These are phyloP conservation scores for Heterodera carotae DNA, from an alignment of 1,140 invertebrate species.

Conservation along the genomic window DNA sequence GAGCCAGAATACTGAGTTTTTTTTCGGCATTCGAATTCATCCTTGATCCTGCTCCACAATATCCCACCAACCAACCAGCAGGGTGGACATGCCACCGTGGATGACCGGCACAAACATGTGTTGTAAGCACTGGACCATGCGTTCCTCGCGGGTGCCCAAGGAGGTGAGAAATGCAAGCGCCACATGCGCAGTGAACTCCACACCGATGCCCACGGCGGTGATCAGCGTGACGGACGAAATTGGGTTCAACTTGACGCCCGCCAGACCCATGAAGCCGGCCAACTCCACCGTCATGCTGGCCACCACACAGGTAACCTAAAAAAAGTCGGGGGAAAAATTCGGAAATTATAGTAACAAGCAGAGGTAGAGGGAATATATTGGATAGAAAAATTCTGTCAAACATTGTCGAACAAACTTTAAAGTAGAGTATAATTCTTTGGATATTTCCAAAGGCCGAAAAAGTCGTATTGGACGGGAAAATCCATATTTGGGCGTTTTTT, in stretches of 20 bases:
- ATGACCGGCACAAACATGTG: slow-evolving; percentile 77
- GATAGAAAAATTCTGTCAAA: no score
- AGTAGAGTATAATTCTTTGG: no score
- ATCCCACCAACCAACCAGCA: slow-evolving; percentile 68
- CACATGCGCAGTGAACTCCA: slow-evolving; percentile 83
- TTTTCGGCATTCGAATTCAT: no score
- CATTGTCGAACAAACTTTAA: no score
- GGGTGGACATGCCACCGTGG: slow-evolving; percentile 81
- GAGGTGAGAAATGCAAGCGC: slow-evolving; percentile 84
- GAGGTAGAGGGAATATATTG: no score
- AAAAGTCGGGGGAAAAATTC: background rate
- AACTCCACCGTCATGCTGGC: slow-evolving; percentile 79
- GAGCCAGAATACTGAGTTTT: no score
- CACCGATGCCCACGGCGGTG: slow-evolving; percentile 81
- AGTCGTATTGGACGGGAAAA: no score
- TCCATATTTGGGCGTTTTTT: no score
- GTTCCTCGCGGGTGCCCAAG: slow-evolving; percentile 78
- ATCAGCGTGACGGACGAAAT: slow-evolving; percentile 79
- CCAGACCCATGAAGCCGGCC: slow-evolving; percentile 81
- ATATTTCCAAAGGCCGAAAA: no score
- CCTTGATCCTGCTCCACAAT: background rate
- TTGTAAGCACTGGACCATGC: slow-evolving; percentile 78
- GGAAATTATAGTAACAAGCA: background rate
- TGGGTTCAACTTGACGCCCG: slow-evolving; percentile 84
- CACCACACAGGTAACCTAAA: slow-evolving; percentile 64